Percentiles rank a stretch among this genome's conserved stretches.
phyloP scores from a whole-genome alignment of 2,888 invertebrate genomes.

The Bibio marci region DNA sequence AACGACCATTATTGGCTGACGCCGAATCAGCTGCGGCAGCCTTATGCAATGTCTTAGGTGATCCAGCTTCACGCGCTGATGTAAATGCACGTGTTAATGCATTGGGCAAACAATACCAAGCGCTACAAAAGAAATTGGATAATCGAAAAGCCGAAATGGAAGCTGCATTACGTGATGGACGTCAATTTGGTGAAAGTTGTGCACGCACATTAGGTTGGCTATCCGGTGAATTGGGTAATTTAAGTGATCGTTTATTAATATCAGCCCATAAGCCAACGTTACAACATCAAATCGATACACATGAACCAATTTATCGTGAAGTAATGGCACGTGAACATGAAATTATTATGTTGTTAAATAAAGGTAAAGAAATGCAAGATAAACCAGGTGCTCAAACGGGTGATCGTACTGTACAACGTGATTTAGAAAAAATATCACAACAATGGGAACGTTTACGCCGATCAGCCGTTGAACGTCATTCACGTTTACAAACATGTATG shows the following conservation, averaged over 20 bases:
- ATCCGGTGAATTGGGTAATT: slow-evolving; percentile 54
- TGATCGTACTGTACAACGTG: slow-evolving; percentile 47
- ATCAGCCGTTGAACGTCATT: slow-evolving; percentile 72
- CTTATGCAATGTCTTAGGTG: slow-evolving; percentile 70
- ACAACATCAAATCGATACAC: slow-evolving; percentile 72
- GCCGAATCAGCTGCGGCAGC: slow-evolving; percentile 81
- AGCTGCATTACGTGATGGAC: slow-evolving; percentile 66
- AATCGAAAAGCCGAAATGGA: slow-evolving; percentile 83
- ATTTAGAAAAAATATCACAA: slow-evolving; percentile 74
- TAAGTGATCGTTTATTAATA: slow-evolving; percentile 62
- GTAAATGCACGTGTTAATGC: slow-evolving; percentile 75
- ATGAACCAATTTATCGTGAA: slow-evolving; percentile 78
- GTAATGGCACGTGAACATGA: slow-evolving; percentile 82
- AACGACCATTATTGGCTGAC: slow-evolving; percentile 72
- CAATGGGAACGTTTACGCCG: slow-evolving; percentile 86
- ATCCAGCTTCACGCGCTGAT: slow-evolving; percentile 79
- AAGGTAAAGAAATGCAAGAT: slow-evolving; percentile 55
- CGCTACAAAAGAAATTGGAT: slow-evolving; percentile 77
- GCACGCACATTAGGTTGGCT: slow-evolving; percentile 83
- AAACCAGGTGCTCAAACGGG: slow-evolving; percentile 29
- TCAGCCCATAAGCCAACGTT: slow-evolving; percentile 73
- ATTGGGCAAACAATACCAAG: slow-evolving; percentile 74
- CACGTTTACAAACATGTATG: slow-evolving; percentile 73
- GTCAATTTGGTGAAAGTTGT: slow-evolving; percentile 78
- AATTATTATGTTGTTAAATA: slow-evolving; percentile 83